Evolutionary conservation across 1,140 invertebrate genomes (phyloP), one percentile per base, ranked within the genome.

Genomic region (Tribolium madens): DNA sequence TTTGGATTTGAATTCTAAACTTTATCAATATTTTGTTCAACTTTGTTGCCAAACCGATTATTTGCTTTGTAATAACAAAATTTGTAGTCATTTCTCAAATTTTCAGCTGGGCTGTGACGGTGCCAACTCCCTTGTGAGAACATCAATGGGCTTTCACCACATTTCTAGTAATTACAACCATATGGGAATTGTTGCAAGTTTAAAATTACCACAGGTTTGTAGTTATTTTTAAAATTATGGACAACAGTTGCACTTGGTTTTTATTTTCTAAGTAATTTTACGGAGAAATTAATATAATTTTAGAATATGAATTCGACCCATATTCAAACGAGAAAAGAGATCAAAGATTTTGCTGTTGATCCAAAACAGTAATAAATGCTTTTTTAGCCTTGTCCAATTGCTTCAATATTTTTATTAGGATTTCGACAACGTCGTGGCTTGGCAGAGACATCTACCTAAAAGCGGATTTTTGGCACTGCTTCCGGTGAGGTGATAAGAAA

Each of bases 31-130:
- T 18, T 60, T 60, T 60, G 9, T 9, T 2, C 17, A 13, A 26
- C n/a, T 60, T 60, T 10, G 3, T 3, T 18, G 52, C 15, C 52
- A 57, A 26, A 26, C n/a, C 9, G 18, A 57, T 21, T n/a, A n/a
- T n/a, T n/a, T n/a, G 53, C 2, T 53, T 26, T 26, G 2, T 26
- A n/a, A n/a, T n/a, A 26, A 26, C 21, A 26, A 2, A 26, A 26
- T 69, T 69, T 42, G 17, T 52, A 52, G 9, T 17, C 18, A 52
- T 52, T 52, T 26, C 21, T 26, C 1, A 26, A 42, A 70, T 70
- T 88, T 90, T 69, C 85, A 94, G 92, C 91, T 99, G 78, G 97
- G 97, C 17, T 97, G 97, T 31, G 98, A 99, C 90, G 97, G 98
- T 0, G 91, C 91, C 3, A 94, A 95, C 82, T 99, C 97, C 1